A percentile compares a stretch with the other conserved stretches of the same genome.
Evolutionary conservation across 2,113 vertebrate species (phyloP).

Genomic region (Lasiurus borealis): DNA sequence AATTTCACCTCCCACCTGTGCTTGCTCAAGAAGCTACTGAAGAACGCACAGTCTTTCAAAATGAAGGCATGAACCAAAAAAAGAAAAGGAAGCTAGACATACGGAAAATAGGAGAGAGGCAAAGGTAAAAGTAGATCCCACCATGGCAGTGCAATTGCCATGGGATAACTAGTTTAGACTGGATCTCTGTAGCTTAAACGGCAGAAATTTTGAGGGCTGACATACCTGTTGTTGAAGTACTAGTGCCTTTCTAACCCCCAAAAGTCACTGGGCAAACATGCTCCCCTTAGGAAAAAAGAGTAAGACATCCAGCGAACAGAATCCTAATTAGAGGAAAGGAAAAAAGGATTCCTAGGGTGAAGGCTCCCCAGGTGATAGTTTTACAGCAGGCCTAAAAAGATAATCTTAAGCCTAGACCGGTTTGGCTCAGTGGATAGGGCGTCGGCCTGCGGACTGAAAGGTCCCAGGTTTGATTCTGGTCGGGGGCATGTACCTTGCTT

Average conservation of each 20-base stretch:
- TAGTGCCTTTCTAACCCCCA: background rate
- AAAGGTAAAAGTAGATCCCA: background rate
- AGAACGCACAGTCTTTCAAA: background rate
- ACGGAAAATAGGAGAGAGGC: background rate
- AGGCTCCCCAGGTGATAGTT: background rate
- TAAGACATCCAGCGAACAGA: background rate
- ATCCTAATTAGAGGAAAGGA: background rate
- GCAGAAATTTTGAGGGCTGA: background rate
- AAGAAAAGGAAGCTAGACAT: background rate
- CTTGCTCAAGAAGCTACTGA: slow-evolving; percentile 42
- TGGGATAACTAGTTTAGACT: background rate
- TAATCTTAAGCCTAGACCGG: background rate
- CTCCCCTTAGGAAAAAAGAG: background rate
- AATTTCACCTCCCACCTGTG: background rate
- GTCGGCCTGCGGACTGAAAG: too few relatives aligned
- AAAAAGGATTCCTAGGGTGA: background rate
- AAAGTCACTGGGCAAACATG: background rate
- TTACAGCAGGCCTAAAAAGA: background rate
- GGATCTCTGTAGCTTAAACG: background rate
- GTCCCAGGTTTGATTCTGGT: too few relatives aligned
- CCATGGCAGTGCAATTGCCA: fast-evolving
- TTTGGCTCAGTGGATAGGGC: too few relatives aligned
- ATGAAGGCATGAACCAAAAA: background rate
- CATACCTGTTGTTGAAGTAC: background rate
- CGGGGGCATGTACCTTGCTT: too few relatives aligned